A percentile compares a stretch with the other conserved stretches of the same genome.
These are phyloP conservation scores for Alloplasta piceator DNA, from an alignment of 2,888 invertebrate genomes.

Conservation along the genomic window DNA sequence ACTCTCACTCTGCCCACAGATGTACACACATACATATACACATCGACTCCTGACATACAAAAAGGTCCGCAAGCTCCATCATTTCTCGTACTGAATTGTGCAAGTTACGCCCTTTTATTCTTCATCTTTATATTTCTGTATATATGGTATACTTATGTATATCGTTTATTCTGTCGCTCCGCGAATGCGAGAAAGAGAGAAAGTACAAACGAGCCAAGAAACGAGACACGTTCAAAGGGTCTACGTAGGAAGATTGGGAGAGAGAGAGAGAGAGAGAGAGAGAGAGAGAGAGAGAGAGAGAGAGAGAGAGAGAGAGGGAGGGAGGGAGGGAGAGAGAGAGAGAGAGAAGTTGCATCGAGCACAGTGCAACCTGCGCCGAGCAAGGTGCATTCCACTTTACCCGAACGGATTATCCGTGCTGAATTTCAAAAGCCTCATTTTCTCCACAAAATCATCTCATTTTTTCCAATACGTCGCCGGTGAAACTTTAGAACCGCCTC, in stretches of 20 bases:
- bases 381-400: conserved; percentile 68
- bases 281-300: conserved; percentile 30
- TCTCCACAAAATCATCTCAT: conserved; percentile 5
- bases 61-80: too few species aligned
- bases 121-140: background rate
- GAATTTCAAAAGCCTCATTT: conserved; percentile 40
- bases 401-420: conserved; percentile 51
- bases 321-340: conserved; percentile 54
- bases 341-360: conserved; percentile 44
- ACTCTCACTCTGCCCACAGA: too few species aligned
- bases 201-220: conserved; percentile 49
- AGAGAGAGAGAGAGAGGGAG: conserved; percentile 26
- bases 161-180: conserved; percentile 14
- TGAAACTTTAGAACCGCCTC: too few species aligned
- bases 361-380: conserved; percentile 48
- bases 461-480: background rate
- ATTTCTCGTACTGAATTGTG: too few species aligned
- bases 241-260: conserved; percentile 57
- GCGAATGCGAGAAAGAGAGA: conserved; percentile 49
- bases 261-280: conserved; percentile 26
- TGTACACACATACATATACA: background rate
- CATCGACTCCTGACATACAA: too few species aligned
- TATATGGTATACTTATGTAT: conserved; percentile 10
- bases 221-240: conserved; percentile 31
- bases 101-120: too few species aligned